These are phyloP conservation scores for Masnerella sp. DNA, from an alignment of 2,888 invertebrate genomes.

Conservation along the genomic window DNA sequence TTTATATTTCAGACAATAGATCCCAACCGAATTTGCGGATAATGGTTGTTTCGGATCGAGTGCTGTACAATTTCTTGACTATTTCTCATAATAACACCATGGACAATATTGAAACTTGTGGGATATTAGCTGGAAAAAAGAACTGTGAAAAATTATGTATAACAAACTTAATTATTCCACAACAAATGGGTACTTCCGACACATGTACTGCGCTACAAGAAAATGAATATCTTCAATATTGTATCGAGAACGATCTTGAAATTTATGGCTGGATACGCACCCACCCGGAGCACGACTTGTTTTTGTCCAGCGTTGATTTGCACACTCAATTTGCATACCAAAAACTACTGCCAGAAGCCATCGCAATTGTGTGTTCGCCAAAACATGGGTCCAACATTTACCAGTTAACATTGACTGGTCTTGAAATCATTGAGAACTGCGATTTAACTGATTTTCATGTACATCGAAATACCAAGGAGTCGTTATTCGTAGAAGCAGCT, in stretches of 20 bases:
- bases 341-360: constrained; percentile 12
- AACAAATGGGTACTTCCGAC: constrained; percentile 6
- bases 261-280: constrained; percentile 21
- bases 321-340: constrained; percentile 10
- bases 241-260: background rate
- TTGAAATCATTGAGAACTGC: constrained; percentile 5
- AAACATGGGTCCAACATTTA: background rate
- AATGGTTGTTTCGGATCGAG: background rate
- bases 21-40: background rate
- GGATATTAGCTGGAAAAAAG: constrained; percentile 7
- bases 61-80: constrained; percentile 12
- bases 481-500: background rate
- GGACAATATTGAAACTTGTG: constrained; percentile 5
- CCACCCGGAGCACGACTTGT: constrained; percentile 9
- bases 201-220: constrained; percentile 9
- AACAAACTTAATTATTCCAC: constrained; percentile 12
- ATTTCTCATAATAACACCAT: constrained; percentile 5
- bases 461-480: background rate
- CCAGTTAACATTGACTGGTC: background rate
- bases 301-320: constrained; percentile 16
- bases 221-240: constrained; percentile 1
- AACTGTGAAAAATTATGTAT: background rate
- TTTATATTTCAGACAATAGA: too few relatives aligned
- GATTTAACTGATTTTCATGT: background rate
- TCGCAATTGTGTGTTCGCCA: constrained; percentile 7